Conservation (phyloP, 2,113 vertebrate genomes). For the Pteropus alecto region DNA sequence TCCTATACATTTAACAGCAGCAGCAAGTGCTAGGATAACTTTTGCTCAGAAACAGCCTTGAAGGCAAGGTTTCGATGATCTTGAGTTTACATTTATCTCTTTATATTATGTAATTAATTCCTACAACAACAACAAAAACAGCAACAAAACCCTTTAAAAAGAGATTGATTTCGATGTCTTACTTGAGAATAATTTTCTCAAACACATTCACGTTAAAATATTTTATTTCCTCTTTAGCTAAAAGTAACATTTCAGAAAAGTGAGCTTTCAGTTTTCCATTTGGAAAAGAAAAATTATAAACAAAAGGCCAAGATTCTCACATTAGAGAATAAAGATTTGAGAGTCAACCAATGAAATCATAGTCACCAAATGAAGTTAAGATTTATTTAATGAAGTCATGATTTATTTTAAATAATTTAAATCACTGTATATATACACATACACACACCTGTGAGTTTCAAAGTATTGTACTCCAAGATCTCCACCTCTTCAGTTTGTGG, state of each 20-base stretch:
- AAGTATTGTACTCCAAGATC: background rate
- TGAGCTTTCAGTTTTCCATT: background rate
- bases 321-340: background rate
- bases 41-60: background rate
- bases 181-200: background rate
- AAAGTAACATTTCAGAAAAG: constrained; percentile 1
- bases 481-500: background rate
- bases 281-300: constrained; percentile 4
- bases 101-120: background rate
- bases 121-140: background rate
- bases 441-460: background rate
- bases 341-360: background rate
- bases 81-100: background rate
- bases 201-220: background rate
- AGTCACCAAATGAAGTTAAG: background rate
- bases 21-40: background rate
- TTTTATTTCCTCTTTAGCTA: background rate
- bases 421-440: background rate
- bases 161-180: background rate
- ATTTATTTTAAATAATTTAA: constrained; percentile 29
- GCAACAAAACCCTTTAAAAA: background rate
- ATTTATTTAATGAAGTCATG: background rate
- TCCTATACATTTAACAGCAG: background rate
- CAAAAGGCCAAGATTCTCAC: background rate
- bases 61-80: background rate